Evolutionary conservation across 2,888 invertebrate genomes (phyloP), one percentile per base, ranked within the genome.

Genomic region (Diplazon laetatorius): DNA sequence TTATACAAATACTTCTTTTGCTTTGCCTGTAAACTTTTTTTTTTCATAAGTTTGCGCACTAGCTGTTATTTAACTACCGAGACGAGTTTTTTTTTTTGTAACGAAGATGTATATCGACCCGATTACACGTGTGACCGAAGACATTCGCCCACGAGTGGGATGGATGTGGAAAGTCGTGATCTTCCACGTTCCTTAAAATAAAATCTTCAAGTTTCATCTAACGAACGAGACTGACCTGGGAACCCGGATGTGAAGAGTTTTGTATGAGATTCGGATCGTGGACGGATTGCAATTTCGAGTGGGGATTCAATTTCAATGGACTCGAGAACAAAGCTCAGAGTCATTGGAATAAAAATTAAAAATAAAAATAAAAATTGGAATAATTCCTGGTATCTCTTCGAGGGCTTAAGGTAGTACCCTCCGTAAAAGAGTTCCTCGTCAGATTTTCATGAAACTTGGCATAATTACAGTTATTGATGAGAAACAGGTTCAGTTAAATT

Each of bases 131-230:
- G 25, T 9, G 52, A 66, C 3, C 48, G 14, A n/a, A 37, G 39
- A 37, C 50, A 37, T 10, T 52, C n/a, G 39, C 14, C 18, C 30
- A 10, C 22, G 35, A 14, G 39, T 52, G 39, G 25, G 52, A 66
- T 10, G 52, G 16, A 52, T 39, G 25, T 52, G 22, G 44, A 71
- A 63, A 63, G 52, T 37, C 63, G 35, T 14, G 72, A 72, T 63
- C 72, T 65, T 72, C 48, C 48, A 25, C 35, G 59, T 60, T 44
- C 30, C 35, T 16, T 10, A 22, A 65, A 57, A 72, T 44, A 55
- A 42, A 30, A 14, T 35, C 1, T 39, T 12, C 5, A 16, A 14
- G 42, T 30, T 30, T 35, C n/a, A 50, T 39, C 18, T 6, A 39
- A 50, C 37, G 48, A 48, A 46, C 20, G 42, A 18, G 42, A 22